Evolutionary conservation across 2,797 vertebrate genomes (phyloP).

Genomic region (Adelosebastes latens): DNA sequence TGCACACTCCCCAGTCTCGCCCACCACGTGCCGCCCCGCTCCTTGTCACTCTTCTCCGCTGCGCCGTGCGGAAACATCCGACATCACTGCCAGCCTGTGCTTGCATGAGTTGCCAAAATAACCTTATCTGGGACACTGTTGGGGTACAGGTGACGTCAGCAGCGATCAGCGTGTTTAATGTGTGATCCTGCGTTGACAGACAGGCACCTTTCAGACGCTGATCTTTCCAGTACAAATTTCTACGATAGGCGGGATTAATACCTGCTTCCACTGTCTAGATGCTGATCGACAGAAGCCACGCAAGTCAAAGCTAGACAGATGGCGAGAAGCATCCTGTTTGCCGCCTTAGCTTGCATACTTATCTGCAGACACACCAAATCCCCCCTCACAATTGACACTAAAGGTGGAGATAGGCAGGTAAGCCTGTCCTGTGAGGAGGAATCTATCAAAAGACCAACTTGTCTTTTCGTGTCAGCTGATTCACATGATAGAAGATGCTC

Average conservation of each 20-base stretch:
- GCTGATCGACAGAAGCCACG: conserved; percentile 35
- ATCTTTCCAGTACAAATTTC: conserved; percentile 24
- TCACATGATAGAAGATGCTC: conserved; percentile 1
- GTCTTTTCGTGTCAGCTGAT: conserved; percentile 8
- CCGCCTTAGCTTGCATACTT: conserved; percentile 36
- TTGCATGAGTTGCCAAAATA: conserved; percentile 63
- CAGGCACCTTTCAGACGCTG: conserved; percentile 5
- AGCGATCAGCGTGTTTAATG: conserved; percentile 35
- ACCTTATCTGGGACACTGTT: conserved; percentile 54
- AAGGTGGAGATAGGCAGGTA: conserved; percentile 36
- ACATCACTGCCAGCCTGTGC: conserved; percentile 46
- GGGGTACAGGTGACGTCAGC: conserved; percentile 42
- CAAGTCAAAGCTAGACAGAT: conserved; percentile 47
- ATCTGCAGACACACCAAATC: conserved; percentile 46
- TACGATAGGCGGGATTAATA: conserved; percentile 7
- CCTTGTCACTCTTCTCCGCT: conserved; percentile 52
- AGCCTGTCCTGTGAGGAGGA: conserved; percentile 27
- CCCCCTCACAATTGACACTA: conserved; percentile 28
- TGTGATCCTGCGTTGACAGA: conserved; percentile 24
- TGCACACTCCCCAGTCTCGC: conserved; percentile 59
- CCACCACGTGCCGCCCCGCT: conserved; percentile 64
- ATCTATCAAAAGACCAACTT: conserved; percentile 21
- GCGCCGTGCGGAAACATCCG: conserved; percentile 61
- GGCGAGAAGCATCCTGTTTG: conserved; percentile 32
- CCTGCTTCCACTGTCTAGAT: conserved; percentile 17